These are phyloP conservation scores for Anoncus sp. DNA, from an alignment of 2,888 invertebrate species.

Conservation along the genomic window DNA sequence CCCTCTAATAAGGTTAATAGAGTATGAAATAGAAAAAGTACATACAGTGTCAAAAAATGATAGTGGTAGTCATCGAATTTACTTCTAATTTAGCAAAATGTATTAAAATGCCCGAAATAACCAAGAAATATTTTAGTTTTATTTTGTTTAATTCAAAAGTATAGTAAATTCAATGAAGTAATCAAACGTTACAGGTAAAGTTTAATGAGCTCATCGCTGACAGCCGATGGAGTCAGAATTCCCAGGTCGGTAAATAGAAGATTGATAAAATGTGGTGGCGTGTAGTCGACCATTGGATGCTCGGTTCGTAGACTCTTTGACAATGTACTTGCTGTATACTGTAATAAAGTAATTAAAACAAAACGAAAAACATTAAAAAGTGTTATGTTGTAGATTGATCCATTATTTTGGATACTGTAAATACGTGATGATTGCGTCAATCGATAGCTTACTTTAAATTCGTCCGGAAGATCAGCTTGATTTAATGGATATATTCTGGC, in stretches of 20 bases:
- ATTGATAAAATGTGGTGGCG: constrained; percentile 96
- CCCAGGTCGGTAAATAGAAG: constrained; percentile 98
- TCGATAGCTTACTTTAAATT: constrained; percentile 89
- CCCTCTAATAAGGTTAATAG: too few relatives aligned
- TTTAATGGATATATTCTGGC: constrained; percentile 96
- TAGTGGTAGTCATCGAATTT: too few relatives aligned
- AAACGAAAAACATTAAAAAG: too few relatives aligned
- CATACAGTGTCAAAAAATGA: too few relatives aligned
- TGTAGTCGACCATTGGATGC: constrained; percentile 98
- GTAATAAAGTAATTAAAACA: constrained; percentile 70
- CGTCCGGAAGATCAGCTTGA: constrained; percentile 94
- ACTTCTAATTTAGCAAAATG: too few relatives aligned
- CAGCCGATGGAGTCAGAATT: constrained; percentile 97
- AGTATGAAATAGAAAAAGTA: too few relatives aligned
- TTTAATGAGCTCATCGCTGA: constrained; percentile 98
- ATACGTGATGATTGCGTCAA: constrained; percentile 16
- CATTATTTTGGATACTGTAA: too few relatives aligned
- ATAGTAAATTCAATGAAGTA: constrained; percentile 25
- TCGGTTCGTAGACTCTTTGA: constrained; percentile 85
- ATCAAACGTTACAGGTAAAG: constrained; percentile 90
- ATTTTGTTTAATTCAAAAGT: constrained; percentile 27
- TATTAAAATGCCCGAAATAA: too few relatives aligned
- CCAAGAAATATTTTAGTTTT: neutral
- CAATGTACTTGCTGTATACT: constrained; percentile 85
- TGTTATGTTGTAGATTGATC: too few relatives aligned